Evolutionary conservation across 2,113 vertebrate species (phyloP).

Genomic region (Sula dactylatra): DNA sequence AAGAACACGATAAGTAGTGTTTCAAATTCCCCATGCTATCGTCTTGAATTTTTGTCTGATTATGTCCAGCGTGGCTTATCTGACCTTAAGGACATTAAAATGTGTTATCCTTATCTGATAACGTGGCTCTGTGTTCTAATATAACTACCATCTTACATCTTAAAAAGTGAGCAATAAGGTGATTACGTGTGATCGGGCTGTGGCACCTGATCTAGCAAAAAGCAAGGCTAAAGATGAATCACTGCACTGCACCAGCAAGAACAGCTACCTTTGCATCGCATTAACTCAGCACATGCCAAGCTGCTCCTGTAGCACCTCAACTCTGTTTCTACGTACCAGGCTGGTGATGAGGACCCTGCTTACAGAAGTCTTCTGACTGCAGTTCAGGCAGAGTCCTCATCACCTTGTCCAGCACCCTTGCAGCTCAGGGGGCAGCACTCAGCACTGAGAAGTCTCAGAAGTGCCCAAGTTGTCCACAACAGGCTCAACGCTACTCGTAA

Average conservation of each 20-base stretch:
- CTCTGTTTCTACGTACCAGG: rapidly evolving
- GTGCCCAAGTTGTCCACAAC: not conserved
- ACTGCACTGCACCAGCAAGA: not conserved
- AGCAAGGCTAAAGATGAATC: not conserved
- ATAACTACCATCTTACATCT: rapidly evolving
- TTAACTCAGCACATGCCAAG: not conserved
- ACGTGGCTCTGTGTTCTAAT: not conserved
- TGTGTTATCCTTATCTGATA: not conserved
- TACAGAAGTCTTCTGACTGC: not conserved
- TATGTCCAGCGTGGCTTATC: not conserved
- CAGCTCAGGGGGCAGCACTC: not conserved
- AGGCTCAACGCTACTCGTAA: too few species aligned
- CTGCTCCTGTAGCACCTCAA: not conserved
- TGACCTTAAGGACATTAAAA: not conserved
- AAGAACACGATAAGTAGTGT: not conserved
- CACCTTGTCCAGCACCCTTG: not conserved
- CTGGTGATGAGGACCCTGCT: not conserved
- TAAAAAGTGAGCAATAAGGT: not conserved
- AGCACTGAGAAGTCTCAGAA: not conserved
- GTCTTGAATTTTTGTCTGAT: not conserved
- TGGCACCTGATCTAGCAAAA: not conserved
- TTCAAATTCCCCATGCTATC: not conserved
- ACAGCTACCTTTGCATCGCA: not conserved
- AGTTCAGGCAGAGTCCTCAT: not conserved
- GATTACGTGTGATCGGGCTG: rapidly evolving